phyloP scores from a whole-genome alignment of 2,113 vertebrate species.

The Ceuthmochares aereus region DNA sequence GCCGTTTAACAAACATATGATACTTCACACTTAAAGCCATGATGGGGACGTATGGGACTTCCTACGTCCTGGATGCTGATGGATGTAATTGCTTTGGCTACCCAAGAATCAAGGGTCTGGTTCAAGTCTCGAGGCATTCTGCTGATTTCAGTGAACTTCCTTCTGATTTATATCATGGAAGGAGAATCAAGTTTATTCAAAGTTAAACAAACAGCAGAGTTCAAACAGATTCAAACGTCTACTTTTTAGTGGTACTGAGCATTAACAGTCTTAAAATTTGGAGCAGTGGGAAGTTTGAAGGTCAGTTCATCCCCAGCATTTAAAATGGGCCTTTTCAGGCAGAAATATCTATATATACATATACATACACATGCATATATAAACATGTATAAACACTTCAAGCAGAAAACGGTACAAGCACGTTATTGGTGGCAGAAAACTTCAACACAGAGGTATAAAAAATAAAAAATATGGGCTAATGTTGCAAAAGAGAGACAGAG shows the following conservation, averaged over 20 bases:
- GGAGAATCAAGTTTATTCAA: not conserved
- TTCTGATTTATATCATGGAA: not conserved
- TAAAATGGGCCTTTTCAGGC: not conserved
- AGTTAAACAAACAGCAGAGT: not conserved
- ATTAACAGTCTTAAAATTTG: not conserved
- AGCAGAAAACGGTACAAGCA: not conserved
- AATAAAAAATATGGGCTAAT: not conserved
- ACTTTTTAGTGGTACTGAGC: not conserved
- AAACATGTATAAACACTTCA: not conserved
- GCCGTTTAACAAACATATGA: slow-evolving; percentile 49
- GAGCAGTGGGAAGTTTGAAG: not conserved
- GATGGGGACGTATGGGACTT: not conserved
- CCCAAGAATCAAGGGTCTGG: not conserved
- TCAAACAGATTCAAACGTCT: not conserved
- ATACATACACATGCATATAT: too few relatives aligned
- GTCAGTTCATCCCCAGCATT: not conserved
- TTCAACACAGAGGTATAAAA: not conserved
- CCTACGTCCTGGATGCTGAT: not conserved
- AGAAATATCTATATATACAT: not conserved
- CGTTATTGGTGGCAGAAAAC: not conserved
- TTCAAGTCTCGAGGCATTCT: not conserved
- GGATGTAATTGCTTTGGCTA: not conserved
- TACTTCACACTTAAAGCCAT: not conserved
- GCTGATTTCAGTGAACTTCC: not conserved
- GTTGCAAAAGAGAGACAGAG: not conserved